phyloP scores from a whole-genome alignment of 2,888 invertebrate genomes.

The Machimus atricapillus region DNA sequence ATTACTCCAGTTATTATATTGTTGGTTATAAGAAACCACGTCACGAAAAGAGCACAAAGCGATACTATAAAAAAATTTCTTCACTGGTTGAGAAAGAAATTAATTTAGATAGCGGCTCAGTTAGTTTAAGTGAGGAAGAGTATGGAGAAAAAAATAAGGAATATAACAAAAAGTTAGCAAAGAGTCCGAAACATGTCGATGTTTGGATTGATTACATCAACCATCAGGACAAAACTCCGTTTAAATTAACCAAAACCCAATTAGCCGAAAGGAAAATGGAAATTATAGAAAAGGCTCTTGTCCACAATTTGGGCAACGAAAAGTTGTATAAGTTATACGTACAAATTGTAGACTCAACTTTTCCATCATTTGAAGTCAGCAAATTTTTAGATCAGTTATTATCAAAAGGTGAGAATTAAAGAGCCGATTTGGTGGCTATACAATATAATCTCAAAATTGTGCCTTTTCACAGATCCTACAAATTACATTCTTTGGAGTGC shows the following conservation, averaged over 20 bases:
- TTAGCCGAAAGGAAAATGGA: constrained; percentile 67
- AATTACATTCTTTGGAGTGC: constrained; percentile 58
- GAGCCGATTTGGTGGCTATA: too few relatives aligned
- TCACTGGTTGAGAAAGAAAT: constrained; percentile 47
- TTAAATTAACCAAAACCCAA: constrained; percentile 55
- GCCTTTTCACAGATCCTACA: constrained; percentile 51
- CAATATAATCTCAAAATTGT: too few relatives aligned
- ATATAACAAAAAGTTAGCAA: constrained; percentile 65
- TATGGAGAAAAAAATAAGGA: constrained; percentile 64
- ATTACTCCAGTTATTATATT: not conserved
- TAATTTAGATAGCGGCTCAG: constrained; percentile 45
- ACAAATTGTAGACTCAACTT: constrained; percentile 61
- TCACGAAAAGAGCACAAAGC: constrained; percentile 41
- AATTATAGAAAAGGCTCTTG: constrained; percentile 69
- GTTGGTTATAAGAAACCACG: not conserved
- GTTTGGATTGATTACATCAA: constrained; percentile 69
- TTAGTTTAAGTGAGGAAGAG: constrained; percentile 61
- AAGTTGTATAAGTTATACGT: constrained; percentile 62
- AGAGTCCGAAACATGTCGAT: constrained; percentile 65
- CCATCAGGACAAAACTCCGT: constrained; percentile 64
- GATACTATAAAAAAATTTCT: constrained; percentile 49
- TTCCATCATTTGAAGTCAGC: constrained; percentile 69
- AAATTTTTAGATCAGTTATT: constrained; percentile 63
- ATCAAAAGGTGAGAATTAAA: constrained; percentile 60
- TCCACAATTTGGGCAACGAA: constrained; percentile 66